Percentiles rank a stretch among this genome's conserved stretches.
These are phyloP conservation scores for Sebastolobus altivelis DNA, from an alignment of 2,797 vertebrate genomes.

Conservation along the genomic window DNA sequence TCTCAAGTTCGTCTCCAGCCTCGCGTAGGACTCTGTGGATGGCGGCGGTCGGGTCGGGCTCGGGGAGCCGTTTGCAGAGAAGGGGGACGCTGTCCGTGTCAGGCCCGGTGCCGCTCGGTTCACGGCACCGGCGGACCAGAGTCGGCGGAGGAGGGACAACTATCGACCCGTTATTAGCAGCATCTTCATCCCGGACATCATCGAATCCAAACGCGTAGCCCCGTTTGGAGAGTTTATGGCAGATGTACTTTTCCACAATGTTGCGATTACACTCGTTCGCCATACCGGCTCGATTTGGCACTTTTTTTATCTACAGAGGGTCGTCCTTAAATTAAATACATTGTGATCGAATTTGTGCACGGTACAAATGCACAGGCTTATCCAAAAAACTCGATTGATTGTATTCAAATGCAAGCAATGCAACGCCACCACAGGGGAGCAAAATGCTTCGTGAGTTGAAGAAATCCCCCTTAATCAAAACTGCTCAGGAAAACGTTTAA, in stretches of 20 bases:
- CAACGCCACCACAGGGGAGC: conserved; percentile 38
- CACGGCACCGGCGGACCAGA: conserved; percentile 75
- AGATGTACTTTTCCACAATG: conserved; percentile 96
- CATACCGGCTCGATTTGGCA: conserved; percentile 79
- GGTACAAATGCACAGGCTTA: conserved; percentile 25
- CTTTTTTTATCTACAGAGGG: conserved; percentile 33
- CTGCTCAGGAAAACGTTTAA: conserved; percentile 27
- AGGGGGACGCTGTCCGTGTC: conserved; percentile 59
- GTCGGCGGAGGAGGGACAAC: conserved; percentile 69
- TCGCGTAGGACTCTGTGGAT: conserved; percentile 92
- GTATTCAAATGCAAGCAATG: conserved; percentile 30
- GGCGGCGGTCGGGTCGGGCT: conserved; percentile 75
- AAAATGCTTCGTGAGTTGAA: conserved; percentile 34
- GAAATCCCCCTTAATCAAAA: conserved; percentile 36
- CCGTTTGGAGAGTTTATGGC: conserved; percentile 94
- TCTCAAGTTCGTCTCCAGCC: conserved; percentile 94
- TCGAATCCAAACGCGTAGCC: conserved; percentile 91
- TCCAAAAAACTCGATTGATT: conserved; percentile 47
- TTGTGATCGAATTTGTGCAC: conserved; percentile 46
- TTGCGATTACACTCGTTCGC: conserved; percentile 89
- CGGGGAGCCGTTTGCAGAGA: conserved; percentile 52
- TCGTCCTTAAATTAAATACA: conserved; percentile 69
- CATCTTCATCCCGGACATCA: conserved; percentile 67
- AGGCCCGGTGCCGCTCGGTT: conserved; percentile 56
- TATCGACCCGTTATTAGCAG: conserved; percentile 77